Evolutionary conservation across 2,888 invertebrate genomes (phyloP).

Genomic region (Holacanthella duospinosa): DNA sequence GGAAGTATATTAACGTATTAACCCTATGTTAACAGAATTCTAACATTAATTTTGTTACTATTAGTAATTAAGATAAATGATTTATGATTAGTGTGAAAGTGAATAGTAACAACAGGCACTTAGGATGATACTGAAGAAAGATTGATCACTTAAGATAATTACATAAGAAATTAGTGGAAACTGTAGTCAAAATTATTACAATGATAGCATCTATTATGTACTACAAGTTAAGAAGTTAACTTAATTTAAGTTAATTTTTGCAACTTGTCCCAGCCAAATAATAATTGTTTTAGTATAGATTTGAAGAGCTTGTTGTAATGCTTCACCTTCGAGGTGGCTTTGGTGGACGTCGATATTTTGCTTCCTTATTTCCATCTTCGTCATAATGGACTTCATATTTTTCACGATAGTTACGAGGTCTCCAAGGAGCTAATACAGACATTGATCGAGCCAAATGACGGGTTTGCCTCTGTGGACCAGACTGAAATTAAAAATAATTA

Average conservation of each 20-base stretch:
- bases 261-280: neutral
- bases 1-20: no score
- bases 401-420: constrained; percentile 24
- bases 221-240: no score
- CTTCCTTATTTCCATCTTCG: constrained; percentile 15
- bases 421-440: constrained; percentile 30
- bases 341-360: constrained; percentile 14
- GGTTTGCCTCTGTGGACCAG: constrained; percentile 22
- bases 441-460: constrained; percentile 24
- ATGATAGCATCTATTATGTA: no score
- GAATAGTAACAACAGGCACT: no score
- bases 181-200: no score
- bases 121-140: no score
- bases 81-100: neutral
- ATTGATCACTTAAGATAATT: no score
- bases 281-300: neutral
- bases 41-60: no score
- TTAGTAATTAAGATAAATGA: neutral
- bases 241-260: no score
- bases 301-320: neutral
- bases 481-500: constrained; percentile 10
- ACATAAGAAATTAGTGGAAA: no score
- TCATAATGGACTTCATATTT: constrained; percentile 24
- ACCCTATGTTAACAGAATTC: no score
- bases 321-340: constrained; percentile 26